Percentiles rank a stretch among this genome's conserved stretches.
phyloP scores from a whole-genome alignment of 2,797 vertebrate genomes.

The Paratrypauchen microcephalus region DNA sequence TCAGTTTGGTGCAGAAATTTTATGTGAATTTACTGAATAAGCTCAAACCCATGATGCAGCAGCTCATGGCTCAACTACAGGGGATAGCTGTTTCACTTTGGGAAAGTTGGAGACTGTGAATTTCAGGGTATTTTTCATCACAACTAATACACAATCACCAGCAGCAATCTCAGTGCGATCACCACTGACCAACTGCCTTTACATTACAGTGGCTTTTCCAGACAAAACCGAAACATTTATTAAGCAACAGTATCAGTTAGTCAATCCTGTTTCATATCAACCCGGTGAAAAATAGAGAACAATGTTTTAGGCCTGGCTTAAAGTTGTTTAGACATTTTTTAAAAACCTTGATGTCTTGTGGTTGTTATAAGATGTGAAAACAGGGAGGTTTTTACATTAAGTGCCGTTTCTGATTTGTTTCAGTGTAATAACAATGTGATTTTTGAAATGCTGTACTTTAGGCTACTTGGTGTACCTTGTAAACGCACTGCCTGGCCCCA shows the following conservation, averaged over 20 bases:
- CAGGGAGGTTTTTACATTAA: constrained; percentile 48
- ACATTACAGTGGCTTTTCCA: constrained; percentile 30
- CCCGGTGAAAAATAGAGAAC: constrained; percentile 38
- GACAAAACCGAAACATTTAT: constrained; percentile 7
- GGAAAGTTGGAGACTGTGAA: constrained; percentile 13
- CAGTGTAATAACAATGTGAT: constrained; percentile 65
- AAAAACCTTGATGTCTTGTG: constrained; percentile 53
- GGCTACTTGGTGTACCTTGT: constrained; percentile 70
- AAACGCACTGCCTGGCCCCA: constrained; percentile 69
- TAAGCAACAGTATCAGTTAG: constrained; percentile 28
- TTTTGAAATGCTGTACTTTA: constrained; percentile 70
- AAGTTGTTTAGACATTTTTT: constrained; percentile 21
- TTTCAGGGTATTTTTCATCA: constrained; percentile 48
- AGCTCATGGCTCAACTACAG: constrained; percentile 19
- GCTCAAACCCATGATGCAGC: constrained; percentile 34
- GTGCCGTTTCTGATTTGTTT: constrained; percentile 67
- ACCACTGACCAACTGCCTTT: constrained; percentile 49
- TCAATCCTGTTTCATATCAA: constrained; percentile 53
- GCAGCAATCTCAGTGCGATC: constrained; percentile 33
- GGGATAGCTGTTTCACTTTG: constrained; percentile 17
- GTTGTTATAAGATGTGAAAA: constrained; percentile 56
- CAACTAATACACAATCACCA: constrained; percentile 40
- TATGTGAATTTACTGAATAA: constrained; percentile 37
- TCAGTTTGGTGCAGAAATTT: constrained; percentile 46
- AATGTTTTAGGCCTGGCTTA: constrained; percentile 45